Evolutionary conservation across 2,797 vertebrate genomes (phyloP).

Genomic region (Silurus lanzhouensis): DNA sequence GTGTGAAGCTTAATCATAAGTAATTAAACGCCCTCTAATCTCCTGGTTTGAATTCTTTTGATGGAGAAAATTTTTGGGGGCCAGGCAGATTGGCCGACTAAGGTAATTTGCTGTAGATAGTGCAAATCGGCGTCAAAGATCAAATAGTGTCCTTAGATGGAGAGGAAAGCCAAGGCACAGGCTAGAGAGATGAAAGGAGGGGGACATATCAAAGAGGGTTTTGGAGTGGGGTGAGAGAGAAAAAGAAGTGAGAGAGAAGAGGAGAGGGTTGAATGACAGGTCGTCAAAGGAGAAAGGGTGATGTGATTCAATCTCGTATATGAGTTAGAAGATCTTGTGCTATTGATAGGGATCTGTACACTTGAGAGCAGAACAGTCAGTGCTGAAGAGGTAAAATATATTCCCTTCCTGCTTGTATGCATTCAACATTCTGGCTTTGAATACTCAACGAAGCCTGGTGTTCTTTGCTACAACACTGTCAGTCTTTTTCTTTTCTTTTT

Average conservation of each 20-base stretch:
- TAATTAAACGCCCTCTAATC: slow-evolving; percentile 47
- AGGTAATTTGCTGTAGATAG: slow-evolving; percentile 67
- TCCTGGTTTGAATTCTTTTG: slow-evolving; percentile 23
- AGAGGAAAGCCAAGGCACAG: slow-evolving; percentile 48
- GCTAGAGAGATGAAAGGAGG: slow-evolving; percentile 41
- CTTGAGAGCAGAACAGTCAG: slow-evolving; percentile 29
- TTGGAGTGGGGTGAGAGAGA: slow-evolving; percentile 7
- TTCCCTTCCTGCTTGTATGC: slow-evolving; percentile 31
- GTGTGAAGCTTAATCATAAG: slow-evolving; percentile 35
- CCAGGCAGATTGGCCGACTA: slow-evolving; percentile 54
- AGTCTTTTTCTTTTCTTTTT: slow-evolving; percentile 18
- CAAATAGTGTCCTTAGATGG: slow-evolving; percentile 63
- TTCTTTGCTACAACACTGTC: neutral
- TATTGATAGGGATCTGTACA: slow-evolving; percentile 35
- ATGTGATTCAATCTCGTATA: slow-evolving; percentile 55
- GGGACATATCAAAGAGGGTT: slow-evolving; percentile 53
- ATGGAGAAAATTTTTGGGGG: slow-evolving; percentile 17
- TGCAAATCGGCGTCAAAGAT: slow-evolving; percentile 65
- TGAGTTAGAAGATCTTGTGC: slow-evolving; percentile 16
- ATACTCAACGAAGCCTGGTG: neutral
- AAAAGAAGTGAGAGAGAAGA: slow-evolving; percentile 26
- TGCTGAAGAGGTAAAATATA: slow-evolving; percentile 26
- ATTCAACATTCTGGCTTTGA: neutral
- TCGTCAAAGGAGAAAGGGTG: slow-evolving; percentile 40
- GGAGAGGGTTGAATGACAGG: slow-evolving; percentile 29